Percentiles rank a stretch among this genome's conserved stretches.
These are phyloP conservation scores for Pipistrellus kuhlii DNA, from an alignment of 2,797 vertebrate genomes.

Conservation along the genomic window DNA sequence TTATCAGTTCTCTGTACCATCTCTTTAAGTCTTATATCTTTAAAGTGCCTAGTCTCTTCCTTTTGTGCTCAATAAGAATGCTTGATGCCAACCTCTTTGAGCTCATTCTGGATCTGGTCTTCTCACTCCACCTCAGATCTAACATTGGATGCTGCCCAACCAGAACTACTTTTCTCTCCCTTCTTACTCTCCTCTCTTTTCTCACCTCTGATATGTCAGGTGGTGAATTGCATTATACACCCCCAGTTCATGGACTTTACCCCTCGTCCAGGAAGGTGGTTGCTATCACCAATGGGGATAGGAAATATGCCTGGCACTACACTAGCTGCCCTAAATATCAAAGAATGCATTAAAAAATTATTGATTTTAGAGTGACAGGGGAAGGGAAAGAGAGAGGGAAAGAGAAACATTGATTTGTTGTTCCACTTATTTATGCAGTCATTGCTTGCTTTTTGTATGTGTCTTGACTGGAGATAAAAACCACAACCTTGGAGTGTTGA, in stretches of 20 bases:
- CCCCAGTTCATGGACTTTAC: neutral
- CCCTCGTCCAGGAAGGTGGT: neutral
- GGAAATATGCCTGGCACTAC: neutral
- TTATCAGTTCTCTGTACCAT: neutral
- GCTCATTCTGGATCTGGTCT: neutral
- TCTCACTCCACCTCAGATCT: neutral
- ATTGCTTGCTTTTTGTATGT: neutral
- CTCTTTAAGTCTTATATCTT: slow-evolving; percentile 10
- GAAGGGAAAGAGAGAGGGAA: no score
- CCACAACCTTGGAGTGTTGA: neutral
- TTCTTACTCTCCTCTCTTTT: neutral
- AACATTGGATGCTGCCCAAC: neutral
- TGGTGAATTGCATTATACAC: neutral
- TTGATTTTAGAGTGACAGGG: neutral
- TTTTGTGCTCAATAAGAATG: neutral
- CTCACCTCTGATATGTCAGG: neutral
- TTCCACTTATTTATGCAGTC: neutral
- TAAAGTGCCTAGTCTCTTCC: neutral
- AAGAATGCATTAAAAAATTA: neutral
- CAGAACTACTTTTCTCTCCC: neutral
- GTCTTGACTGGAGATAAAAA: neutral
- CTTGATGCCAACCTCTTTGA: neutral
- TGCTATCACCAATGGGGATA: neutral
- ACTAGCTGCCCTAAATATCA: neutral
- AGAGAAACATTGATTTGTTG: neutral